Percentiles rank a stretch among this genome's conserved stretches.
These are phyloP conservation scores for Chymomyza amoena DNA, from an alignment of 2,888 invertebrate genomes.

Conservation along the genomic window DNA sequence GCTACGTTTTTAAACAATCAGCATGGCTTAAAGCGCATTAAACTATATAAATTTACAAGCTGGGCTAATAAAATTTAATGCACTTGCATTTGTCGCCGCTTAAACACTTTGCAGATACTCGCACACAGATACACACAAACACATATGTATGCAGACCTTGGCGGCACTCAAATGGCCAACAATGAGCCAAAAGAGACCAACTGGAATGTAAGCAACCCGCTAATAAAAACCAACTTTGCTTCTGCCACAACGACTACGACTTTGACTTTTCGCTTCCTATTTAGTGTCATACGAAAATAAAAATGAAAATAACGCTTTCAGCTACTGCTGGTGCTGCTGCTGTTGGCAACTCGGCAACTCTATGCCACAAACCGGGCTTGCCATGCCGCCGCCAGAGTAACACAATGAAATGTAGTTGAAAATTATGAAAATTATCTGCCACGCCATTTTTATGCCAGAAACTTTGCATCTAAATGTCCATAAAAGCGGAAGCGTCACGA, in stretches of 20 bases:
- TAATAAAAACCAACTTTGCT: constrained; percentile 64
- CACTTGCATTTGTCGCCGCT: constrained; percentile 44
- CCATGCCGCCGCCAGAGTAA: constrained; percentile 24
- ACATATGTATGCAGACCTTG: constrained; percentile 12
- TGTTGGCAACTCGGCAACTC: not conserved
- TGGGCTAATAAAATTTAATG: constrained; percentile 64
- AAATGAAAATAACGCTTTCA: constrained; percentile 60
- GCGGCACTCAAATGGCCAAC: constrained; percentile 3
- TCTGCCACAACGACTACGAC: constrained; percentile 27
- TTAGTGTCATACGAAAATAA: constrained; percentile 65
- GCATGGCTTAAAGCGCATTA: constrained; percentile 42
- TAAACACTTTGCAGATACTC: constrained; percentile 15
- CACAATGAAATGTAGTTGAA: constrained; percentile 73
- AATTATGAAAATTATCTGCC: constrained; percentile 73
- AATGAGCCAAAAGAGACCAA: constrained; percentile 43
- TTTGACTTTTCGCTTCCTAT: constrained; percentile 62
- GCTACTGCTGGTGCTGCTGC: constrained; percentile 8
- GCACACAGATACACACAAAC: constrained; percentile 21
- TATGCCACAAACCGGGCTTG: constrained; percentile 27
- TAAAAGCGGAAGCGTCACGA: constrained; percentile 65
- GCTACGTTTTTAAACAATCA: not conserved
- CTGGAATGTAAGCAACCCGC: constrained; percentile 43
- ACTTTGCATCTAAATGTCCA: constrained; percentile 73
- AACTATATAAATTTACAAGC: constrained; percentile 53
- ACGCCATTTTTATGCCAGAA: constrained; percentile 73